phyloP scores from a whole-genome alignment of 2,797 vertebrate species.

The Aplochiton taeniatus region DNA sequence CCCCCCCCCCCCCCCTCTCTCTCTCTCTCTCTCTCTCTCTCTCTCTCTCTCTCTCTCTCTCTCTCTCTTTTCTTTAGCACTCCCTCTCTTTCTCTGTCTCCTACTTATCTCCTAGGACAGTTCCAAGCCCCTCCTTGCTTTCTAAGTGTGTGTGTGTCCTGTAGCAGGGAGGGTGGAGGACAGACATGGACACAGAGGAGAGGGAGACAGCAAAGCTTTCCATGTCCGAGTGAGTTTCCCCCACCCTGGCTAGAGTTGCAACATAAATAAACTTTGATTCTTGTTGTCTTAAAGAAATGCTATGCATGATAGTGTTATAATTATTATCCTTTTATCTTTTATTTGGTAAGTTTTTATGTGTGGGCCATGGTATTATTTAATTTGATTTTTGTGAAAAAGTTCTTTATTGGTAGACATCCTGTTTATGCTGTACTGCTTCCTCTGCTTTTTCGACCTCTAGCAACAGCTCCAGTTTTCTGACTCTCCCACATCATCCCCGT shows the following conservation, averaged over 20 bases:
- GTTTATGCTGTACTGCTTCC: slow-evolving; percentile 8
- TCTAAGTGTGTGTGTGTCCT: slow-evolving; percentile 55
- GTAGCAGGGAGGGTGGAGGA: slow-evolving; percentile 65
- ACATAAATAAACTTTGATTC: too few species aligned
- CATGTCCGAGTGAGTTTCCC: slow-evolving; percentile 66
- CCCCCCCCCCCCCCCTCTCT: slow-evolving; percentile 5
- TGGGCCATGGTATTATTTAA: background rate
- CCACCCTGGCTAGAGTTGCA: background rate
- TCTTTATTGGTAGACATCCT: slow-evolving; percentile 3
- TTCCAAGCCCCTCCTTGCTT: background rate
- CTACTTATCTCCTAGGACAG: background rate
- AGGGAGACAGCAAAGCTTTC: slow-evolving; percentile 46
- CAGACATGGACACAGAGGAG: slow-evolving; percentile 50
- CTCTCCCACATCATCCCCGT: slow-evolving; percentile 36
- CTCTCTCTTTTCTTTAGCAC: background rate
- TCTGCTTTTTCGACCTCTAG: slow-evolving; percentile 24
- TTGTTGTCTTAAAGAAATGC: too few species aligned
- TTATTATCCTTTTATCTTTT: too few species aligned
- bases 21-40: slow-evolving; percentile 5
- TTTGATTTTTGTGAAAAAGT: background rate
- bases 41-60: slow-evolving; percentile 2
- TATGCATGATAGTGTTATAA: too few species aligned
- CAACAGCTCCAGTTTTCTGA: slow-evolving; percentile 77
- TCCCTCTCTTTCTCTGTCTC: background rate
- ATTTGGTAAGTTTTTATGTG: background rate